A percentile compares a stretch with the other conserved stretches of the same genome.
These are phyloP conservation scores for Lithobates pipiens DNA, from an alignment of 2,797 vertebrate genomes.

Conservation along the genomic window DNA sequence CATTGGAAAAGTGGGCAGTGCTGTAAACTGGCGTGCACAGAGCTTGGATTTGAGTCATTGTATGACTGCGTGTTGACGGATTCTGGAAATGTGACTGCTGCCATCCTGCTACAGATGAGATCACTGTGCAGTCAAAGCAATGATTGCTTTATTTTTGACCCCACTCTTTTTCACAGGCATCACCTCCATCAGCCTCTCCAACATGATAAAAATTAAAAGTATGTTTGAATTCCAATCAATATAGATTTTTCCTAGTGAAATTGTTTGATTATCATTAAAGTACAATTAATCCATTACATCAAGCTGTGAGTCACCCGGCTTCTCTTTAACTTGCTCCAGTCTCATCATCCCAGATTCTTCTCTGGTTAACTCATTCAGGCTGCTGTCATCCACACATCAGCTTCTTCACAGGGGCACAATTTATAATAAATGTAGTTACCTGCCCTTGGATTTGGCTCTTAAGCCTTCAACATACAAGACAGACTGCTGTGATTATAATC, in stretches of 20 bases:
- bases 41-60: background rate
- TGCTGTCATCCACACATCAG: background rate
- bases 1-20: background rate
- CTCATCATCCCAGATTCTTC: constrained; percentile 21
- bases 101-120: background rate
- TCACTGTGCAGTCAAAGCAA: background rate
- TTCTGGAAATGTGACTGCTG: background rate
- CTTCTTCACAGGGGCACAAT: background rate
- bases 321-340: background rate
- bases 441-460: background rate
- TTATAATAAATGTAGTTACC: background rate
- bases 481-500: too few species aligned
- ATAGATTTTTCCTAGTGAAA: constrained; percentile 44
- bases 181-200: background rate
- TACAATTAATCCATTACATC: constrained; percentile 24
- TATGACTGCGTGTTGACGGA: background rate
- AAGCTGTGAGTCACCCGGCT: constrained; percentile 24
- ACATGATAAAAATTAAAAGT: constrained; percentile 51
- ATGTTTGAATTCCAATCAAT: constrained; percentile 48
- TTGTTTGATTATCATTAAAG: constrained; percentile 48
- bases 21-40: background rate
- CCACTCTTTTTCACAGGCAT: constrained; percentile 15
- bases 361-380: constrained; percentile 13
- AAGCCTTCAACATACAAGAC: too few species aligned
- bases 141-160: background rate